A percentile compares a stretch with the other conserved stretches of the same genome.
These are phyloP conservation scores for Oxyscelio sp. DNA, from an alignment of 2,888 invertebrate species.

Conservation along the genomic window DNA sequence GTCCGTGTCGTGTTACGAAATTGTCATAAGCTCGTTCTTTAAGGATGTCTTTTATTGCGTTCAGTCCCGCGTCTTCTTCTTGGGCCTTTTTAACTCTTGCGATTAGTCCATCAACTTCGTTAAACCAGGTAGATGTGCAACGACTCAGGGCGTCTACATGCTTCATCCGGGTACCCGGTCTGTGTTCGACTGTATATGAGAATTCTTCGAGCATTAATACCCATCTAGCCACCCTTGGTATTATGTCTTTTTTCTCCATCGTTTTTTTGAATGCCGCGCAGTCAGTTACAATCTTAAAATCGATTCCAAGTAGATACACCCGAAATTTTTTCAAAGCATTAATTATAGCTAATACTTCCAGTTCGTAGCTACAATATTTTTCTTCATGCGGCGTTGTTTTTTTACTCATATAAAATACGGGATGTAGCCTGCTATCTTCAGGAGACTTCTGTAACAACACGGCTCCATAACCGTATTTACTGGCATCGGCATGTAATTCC, in stretches of 20 bases:
- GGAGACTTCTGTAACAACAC: too few relatives aligned
- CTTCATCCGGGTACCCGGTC: constrained; percentile 27
- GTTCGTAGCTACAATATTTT: too few relatives aligned
- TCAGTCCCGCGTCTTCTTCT: constrained; percentile 29
- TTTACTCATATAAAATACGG: constrained; percentile 58
- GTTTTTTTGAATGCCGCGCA: constrained; percentile 54
- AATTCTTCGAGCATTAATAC: constrained; percentile 39
- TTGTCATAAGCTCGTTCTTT: constrained; percentile 26
- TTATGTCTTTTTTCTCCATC: constrained; percentile 52
- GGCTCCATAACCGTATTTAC: constrained; percentile 52
- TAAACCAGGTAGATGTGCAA: neutral
- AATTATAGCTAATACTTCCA: constrained; percentile 75
- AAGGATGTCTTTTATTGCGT: constrained; percentile 15
- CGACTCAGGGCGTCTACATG: constrained; percentile 58
- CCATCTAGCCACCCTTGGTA: constrained; percentile 50
- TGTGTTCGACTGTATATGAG: constrained; percentile 28
- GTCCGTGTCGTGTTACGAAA: constrained; percentile 1
- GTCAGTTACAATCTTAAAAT: too few relatives aligned
- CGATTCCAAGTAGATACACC: constrained; percentile 44
- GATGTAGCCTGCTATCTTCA: too few relatives aligned
- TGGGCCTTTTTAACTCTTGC: constrained; percentile 26
- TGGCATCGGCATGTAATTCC: constrained; percentile 39
- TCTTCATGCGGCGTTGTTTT: too few relatives aligned
- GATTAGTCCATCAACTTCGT: neutral
- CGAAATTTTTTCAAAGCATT: constrained; percentile 70